A percentile compares a stretch with the other conserved stretches of the same genome.
Conservation (phyloP, 2,113 vertebrate species). For the Felis chaus region DNA sequence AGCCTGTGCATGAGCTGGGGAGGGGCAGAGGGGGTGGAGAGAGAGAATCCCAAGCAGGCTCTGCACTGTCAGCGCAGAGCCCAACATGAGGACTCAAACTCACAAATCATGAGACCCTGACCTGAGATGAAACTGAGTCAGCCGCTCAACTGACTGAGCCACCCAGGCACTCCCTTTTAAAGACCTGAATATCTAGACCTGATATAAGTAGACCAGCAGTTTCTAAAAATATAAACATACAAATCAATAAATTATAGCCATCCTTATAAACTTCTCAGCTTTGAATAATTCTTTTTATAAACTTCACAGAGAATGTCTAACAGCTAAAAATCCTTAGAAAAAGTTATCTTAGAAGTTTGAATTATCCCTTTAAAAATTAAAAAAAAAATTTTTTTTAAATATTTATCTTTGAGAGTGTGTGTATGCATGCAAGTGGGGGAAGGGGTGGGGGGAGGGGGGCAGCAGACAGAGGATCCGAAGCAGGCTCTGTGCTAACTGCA, state of each 20-base stretch:
- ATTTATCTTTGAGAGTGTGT: neutral
- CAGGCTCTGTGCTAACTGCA: too few relatives aligned
- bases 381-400: neutral
- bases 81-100: too few relatives aligned
- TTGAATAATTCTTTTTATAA: neutral
- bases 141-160: too few relatives aligned
- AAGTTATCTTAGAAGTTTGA: neutral
- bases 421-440: too few relatives aligned
- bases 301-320: conserved; percentile 8
- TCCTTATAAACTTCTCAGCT: neutral
- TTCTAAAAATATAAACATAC: neutral
- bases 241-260: neutral
- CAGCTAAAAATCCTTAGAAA: conserved; percentile 36
- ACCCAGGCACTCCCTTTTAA: neutral
- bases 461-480: too few relatives aligned
- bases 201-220: neutral
- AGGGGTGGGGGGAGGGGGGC: too few relatives aligned
- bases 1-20: too few relatives aligned
- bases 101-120: too few relatives aligned
- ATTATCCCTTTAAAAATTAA: neutral
- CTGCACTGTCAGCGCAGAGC: too few relatives aligned
- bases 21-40: too few relatives aligned
- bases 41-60: too few relatives aligned
- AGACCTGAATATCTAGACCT: neutral
- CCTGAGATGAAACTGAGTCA: too few relatives aligned